Percentiles rank a stretch among this genome's conserved stretches.
Evolutionary conservation across 2,888 invertebrate species (phyloP).

Genomic region (Caenorhabditis angaria): DNA sequence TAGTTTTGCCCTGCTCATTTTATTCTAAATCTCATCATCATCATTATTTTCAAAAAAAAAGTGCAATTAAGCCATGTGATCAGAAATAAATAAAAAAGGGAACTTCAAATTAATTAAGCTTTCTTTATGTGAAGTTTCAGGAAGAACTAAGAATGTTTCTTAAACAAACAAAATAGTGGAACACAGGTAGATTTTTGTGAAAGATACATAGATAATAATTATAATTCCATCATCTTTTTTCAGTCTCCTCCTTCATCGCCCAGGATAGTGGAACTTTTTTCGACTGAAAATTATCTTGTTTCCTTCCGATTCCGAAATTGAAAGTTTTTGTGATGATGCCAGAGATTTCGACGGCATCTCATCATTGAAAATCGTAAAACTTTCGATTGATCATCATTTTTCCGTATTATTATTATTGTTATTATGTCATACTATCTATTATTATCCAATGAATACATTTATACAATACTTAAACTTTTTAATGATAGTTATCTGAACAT

Average conservation of each 20-base stretch:
- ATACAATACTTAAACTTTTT: constrained; percentile 1
- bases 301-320: constrained; percentile 4
- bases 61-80: no score
- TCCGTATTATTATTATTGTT: constrained; percentile 4
- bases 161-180: constrained; percentile 1
- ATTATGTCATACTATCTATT: no score
- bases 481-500: neutral
- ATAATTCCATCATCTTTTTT: neutral
- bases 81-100: no score
- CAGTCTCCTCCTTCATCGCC: neutral
- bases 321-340: no score
- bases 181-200: neutral
- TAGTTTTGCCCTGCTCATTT: no score
- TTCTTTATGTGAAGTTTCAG: no score
- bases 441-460: neutral
- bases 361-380: no score
- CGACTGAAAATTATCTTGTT: constrained; percentile 1
- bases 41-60: no score
- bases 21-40: no score
- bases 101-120: no score
- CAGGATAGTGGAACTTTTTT: constrained; percentile 2
- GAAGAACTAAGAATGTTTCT: neutral
- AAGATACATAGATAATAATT: constrained; percentile 4
- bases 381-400: constrained; percentile 3
- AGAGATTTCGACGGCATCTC: neutral